phyloP scores from a whole-genome alignment of 2,797 vertebrate genomes.

The Simalia tracyae region DNA sequence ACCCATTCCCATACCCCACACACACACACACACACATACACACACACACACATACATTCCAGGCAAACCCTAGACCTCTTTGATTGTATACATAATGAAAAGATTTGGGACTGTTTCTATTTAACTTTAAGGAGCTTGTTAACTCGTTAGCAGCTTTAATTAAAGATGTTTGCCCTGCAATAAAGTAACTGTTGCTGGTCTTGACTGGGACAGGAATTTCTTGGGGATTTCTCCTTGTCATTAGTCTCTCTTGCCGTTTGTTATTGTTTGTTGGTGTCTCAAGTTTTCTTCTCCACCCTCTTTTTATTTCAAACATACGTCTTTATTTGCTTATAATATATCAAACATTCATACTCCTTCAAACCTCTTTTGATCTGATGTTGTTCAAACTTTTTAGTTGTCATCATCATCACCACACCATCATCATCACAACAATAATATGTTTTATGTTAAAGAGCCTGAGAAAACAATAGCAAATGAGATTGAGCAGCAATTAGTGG shows the following conservation, averaged over 20 bases:
- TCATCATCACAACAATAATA: conserved; percentile 37
- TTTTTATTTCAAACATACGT: conserved; percentile 61
- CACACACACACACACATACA: neutral
- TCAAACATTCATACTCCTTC: conserved; percentile 51
- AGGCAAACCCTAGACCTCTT: conserved; percentile 23
- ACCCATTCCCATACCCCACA: conserved; percentile 41
- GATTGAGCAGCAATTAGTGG: conserved; percentile 60
- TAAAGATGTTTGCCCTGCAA: conserved; percentile 53
- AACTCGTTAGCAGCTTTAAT: conserved; percentile 48
- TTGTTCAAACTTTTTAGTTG: conserved; percentile 25
- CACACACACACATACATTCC: neutral
- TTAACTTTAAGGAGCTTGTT: conserved; percentile 52
- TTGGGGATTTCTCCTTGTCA: conserved; percentile 67
- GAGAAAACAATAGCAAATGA: conserved; percentile 62
- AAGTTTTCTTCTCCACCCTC: conserved; percentile 32
- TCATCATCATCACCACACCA: neutral
- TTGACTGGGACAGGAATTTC: conserved; percentile 58
- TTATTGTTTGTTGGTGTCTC: conserved; percentile 50
- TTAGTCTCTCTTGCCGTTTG: conserved; percentile 62
- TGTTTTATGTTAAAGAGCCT: conserved; percentile 58
- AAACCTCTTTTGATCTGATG: conserved; percentile 52
- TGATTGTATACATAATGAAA: conserved; percentile 56
- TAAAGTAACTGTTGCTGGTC: conserved; percentile 60
- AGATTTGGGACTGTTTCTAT: conserved; percentile 26
- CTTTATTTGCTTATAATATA: conserved; percentile 58